Conservation (phyloP, 1,140 invertebrate species). For the Cepaea nemoralis region DNA sequence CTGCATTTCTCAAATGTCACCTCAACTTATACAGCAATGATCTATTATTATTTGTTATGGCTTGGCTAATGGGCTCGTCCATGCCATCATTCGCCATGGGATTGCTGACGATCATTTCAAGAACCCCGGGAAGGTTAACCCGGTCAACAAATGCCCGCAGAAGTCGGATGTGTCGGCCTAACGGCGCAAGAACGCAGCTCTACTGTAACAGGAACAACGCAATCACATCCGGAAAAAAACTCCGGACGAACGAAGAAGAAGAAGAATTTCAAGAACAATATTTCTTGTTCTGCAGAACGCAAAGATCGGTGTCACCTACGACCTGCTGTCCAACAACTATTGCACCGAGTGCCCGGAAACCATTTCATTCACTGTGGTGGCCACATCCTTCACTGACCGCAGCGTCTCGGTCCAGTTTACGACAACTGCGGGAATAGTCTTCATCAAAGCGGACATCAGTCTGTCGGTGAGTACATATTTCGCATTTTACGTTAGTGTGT, state of each 20-base stretch:
- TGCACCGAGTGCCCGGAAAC: conserved; percentile 20
- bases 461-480: too few relatives aligned
- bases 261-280: too few relatives aligned
- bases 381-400: neutral
- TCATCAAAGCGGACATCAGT: neutral
- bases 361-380: neutral
- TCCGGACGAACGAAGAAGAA: too few relatives aligned
- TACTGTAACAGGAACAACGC: too few relatives aligned
- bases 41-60: neutral
- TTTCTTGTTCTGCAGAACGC: neutral
- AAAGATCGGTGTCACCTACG: neutral
- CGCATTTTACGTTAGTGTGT: neutral
- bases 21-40: neutral
- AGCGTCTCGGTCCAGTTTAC: neutral
- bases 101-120: too few relatives aligned
- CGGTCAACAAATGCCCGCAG: too few relatives aligned
- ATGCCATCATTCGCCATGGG: too few relatives aligned
- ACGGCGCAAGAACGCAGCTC: too few relatives aligned
- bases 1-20: too few relatives aligned
- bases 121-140: too few relatives aligned
- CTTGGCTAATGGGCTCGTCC: neutral
- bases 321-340: conserved; percentile 28
- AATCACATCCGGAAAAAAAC: too few relatives aligned
- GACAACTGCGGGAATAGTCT: neutral
- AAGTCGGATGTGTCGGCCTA: too few relatives aligned